Percentiles rank a stretch among this genome's conserved stretches.
Evolutionary conservation across 2,797 vertebrate species (phyloP).

Genomic region (Melanotaenia boesemani): DNA sequence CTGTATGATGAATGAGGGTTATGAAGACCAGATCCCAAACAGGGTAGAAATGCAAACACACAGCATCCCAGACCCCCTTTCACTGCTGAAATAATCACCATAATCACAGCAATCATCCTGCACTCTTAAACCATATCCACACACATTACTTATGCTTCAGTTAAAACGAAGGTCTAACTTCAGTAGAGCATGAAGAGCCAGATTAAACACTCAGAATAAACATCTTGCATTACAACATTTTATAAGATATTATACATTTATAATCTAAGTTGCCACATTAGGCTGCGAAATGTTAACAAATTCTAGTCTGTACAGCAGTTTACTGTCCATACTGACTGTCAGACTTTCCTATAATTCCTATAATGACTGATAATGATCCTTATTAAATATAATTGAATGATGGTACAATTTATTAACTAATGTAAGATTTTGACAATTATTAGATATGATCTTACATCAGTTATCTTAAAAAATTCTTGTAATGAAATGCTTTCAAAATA

Average conservation of each 20-base stretch:
- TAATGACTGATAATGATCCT: constrained; percentile 49
- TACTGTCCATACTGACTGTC: constrained; percentile 8
- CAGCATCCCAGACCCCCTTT: constrained; percentile 64
- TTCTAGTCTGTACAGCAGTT: background rate
- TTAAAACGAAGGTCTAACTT: constrained; percentile 57
- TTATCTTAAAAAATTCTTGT: background rate
- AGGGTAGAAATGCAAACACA: constrained; percentile 78
- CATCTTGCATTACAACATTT: constrained; percentile 31
- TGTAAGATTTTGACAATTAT: constrained; percentile 27
- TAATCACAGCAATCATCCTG: constrained; percentile 79
- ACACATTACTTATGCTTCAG: constrained; percentile 73
- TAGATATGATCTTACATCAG: too few relatives aligned
- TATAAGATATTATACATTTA: constrained; percentile 42
- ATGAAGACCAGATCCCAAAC: constrained; percentile 75
- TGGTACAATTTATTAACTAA: constrained; percentile 20
- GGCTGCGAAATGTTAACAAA: constrained; percentile 14
- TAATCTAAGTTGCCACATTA: constrained; percentile 47
- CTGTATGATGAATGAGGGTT: constrained; percentile 77
- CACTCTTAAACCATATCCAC: constrained; percentile 77
- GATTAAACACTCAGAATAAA: constrained; percentile 63
- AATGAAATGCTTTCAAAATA: background rate
- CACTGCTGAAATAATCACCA: constrained; percentile 72
- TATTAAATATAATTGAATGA: constrained; percentile 56
- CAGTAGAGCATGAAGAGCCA: constrained; percentile 54
- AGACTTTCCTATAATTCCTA: constrained; percentile 35